Percentiles rank a stretch among this genome's conserved stretches.
These are phyloP conservation scores for Drosophila crucigera DNA, from an alignment of 2,888 invertebrate species.

Conservation along the genomic window DNA sequence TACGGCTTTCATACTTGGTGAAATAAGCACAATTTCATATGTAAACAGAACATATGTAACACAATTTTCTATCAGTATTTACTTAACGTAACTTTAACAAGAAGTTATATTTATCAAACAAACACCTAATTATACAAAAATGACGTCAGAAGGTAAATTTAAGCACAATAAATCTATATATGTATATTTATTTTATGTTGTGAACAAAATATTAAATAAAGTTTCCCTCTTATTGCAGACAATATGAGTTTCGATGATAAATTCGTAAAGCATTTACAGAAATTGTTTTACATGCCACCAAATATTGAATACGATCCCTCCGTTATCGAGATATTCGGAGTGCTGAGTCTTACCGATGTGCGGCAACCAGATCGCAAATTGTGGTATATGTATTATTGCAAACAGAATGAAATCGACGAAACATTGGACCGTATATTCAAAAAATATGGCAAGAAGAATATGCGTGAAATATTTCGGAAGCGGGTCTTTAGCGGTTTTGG, in stretches of 20 bases:
- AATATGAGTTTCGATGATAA: constrained; percentile 39
- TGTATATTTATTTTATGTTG: background rate
- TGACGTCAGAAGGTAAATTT: constrained; percentile 29
- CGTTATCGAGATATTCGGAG: constrained; percentile 63
- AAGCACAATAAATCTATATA: background rate
- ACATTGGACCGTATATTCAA: constrained; percentile 53
- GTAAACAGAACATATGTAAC: constrained; percentile 4
- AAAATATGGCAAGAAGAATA: constrained; percentile 69
- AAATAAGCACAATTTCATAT: constrained; percentile 26
- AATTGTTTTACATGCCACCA: constrained; percentile 39
- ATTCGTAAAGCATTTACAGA: constrained; percentile 48
- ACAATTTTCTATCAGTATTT: background rate
- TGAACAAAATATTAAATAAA: background rate
- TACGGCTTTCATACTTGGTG: constrained; percentile 19
- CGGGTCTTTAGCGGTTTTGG: constrained; percentile 58
- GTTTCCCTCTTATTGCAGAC: constrained; percentile 5
- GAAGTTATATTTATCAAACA: background rate
- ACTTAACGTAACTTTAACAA: background rate
- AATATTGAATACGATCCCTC: constrained; percentile 33
- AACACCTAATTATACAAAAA: background rate
- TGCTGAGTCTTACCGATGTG: constrained; percentile 49
- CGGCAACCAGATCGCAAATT: constrained; percentile 60
- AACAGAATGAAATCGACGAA: constrained; percentile 58
- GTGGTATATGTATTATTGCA: constrained; percentile 64
- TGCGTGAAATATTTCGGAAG: constrained; percentile 64